These are phyloP conservation scores for Alentia gelatinosa DNA, from an alignment of 2,888 invertebrate genomes.

Conservation along the genomic window DNA sequence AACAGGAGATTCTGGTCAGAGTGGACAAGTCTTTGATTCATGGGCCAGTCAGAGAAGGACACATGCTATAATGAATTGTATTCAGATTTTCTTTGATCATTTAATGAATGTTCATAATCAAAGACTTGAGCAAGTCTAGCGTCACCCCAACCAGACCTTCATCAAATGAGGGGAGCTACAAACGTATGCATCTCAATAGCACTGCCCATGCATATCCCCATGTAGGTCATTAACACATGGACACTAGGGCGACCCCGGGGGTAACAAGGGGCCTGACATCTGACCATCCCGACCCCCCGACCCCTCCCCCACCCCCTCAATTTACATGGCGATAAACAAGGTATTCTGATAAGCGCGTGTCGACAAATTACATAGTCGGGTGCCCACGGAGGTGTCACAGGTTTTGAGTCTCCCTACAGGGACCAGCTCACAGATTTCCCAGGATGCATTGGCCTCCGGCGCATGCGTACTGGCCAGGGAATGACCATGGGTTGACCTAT, in stretches of 20 bases:
- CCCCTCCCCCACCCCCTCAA: no score
- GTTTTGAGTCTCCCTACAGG: neutral
- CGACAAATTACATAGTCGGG: slow-evolving; percentile 18
- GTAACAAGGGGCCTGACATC: slow-evolving; percentile 18
- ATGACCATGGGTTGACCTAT: slow-evolving; percentile 18
- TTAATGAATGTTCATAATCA: no score
- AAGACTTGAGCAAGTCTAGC: no score
- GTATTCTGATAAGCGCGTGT: neutral
- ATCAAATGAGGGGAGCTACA: neutral
- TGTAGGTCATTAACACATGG: slow-evolving; percentile 5
- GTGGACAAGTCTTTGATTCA: no score
- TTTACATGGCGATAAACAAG: slow-evolving; percentile 35
- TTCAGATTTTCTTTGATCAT: no score
- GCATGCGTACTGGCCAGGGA: neutral
- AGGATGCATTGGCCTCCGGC: neutral
- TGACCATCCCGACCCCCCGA: no score
- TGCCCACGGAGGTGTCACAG: neutral
- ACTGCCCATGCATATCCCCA: neutral
- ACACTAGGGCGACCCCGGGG: neutral
- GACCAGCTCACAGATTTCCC: neutral
- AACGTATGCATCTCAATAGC: slow-evolving; percentile 32
- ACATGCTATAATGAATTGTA: no score
- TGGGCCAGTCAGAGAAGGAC: no score
- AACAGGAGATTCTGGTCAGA: no score
- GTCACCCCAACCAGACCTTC: neutral